phyloP scores from a whole-genome alignment of 2,797 vertebrate species.

The Xenentodon cancila region DNA sequence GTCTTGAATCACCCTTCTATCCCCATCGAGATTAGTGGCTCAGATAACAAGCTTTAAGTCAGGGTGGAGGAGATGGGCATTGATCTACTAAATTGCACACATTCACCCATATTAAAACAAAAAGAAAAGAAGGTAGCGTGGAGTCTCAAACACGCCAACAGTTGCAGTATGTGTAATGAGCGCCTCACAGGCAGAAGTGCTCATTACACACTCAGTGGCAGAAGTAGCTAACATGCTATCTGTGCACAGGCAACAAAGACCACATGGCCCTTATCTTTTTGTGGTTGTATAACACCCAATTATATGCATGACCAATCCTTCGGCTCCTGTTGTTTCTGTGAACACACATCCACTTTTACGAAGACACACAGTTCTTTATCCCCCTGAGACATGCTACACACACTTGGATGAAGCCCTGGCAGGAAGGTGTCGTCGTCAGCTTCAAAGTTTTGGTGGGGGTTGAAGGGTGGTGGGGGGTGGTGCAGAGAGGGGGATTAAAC shows the following conservation, averaged over 20 bases:
- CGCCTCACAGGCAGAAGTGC: background rate
- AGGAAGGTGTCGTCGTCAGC: slow-evolving; percentile 34
- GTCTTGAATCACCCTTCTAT: slow-evolving; percentile 34
- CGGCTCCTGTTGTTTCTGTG: background rate
- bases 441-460: background rate
- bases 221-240: background rate
- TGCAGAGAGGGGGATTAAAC: background rate
- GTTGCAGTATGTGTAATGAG: background rate
- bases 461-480: too few species aligned
- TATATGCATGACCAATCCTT: background rate
- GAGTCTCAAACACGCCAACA: slow-evolving; percentile 8
- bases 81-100: slow-evolving; percentile 37
- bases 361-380: too few species aligned
- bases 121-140: background rate
- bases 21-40: slow-evolving; percentile 57
- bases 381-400: slow-evolving; percentile 13
- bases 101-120: background rate
- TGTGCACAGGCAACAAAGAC: slow-evolving; percentile 4
- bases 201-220: slow-evolving; percentile 12
- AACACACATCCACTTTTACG: background rate
- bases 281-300: background rate
- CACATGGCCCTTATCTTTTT: background rate
- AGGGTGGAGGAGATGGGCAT: slow-evolving; percentile 21
- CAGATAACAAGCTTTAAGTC: slow-evolving; percentile 31
- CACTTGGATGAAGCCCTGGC: slow-evolving; percentile 17